Conservation (phyloP, 1,140 invertebrate species). For the Gyrodactylus salaris region DNA sequence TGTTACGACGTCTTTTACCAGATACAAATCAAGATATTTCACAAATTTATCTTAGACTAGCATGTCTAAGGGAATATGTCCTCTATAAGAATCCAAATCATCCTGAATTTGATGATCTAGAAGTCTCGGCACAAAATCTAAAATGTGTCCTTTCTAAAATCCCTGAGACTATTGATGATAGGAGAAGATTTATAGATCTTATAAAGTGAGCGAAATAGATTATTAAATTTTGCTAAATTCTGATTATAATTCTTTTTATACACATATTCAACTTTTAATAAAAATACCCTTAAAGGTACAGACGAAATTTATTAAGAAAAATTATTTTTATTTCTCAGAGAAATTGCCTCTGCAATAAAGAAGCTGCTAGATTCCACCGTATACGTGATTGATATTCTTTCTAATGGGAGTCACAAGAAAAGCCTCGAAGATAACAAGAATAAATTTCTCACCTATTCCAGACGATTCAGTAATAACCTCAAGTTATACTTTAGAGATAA, state of each 20-base stretch:
- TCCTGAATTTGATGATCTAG: neutral
- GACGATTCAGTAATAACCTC: constrained; percentile 4
- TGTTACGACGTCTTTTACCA: neutral
- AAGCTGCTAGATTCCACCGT: neutral
- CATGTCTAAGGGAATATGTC: neutral
- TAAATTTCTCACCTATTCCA: neutral
- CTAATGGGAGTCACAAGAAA: neutral
- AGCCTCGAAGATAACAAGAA: neutral
- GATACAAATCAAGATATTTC: neutral
- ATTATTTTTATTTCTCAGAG: neutral
- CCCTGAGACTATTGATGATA: constrained; percentile 1
- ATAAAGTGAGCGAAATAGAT: constrained; percentile 3
- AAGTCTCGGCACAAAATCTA: neutral
- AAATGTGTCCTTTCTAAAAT: neutral
- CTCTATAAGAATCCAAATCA: neutral
- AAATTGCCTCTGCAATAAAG: constrained; percentile 4
- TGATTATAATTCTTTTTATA: no score
- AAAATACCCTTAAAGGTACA: neutral
- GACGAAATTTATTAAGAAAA: neutral
- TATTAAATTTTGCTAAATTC: no score
- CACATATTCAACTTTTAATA: no score
- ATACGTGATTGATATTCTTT: neutral
- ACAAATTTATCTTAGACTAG: neutral
- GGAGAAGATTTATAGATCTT: neutral
- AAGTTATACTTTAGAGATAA: constrained; percentile 1